Base-by-base conservation (phyloP, 2,797 vertebrate species). In the Kryptolebias ocellatus region DNA sequence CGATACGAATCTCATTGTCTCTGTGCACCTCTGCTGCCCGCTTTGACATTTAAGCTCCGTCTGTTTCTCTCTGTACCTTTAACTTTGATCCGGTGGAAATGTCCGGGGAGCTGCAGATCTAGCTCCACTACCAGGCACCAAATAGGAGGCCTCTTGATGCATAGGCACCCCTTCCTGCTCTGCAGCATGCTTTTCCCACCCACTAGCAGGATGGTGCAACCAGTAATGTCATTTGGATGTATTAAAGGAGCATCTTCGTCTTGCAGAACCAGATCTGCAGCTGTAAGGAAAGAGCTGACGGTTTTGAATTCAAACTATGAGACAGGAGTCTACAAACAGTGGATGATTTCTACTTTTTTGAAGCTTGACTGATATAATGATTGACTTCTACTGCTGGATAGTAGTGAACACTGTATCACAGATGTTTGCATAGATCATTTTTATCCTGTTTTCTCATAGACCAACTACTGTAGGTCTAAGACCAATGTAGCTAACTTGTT, bases 1-100 rank as follows among this genome's bases (percentile, higher is more conserved):
- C 3, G 74, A 89, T 83, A 75, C 58, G 53, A 66, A 84, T 83
- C 79, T 80, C 31, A 71, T 76, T 85, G 80, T 87, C 68, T 58
- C 53, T 57, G 64, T 67, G 60, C 65, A 60, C 73, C 68, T 79
- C 60, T 27, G 0, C 62, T 31, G 52, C 67, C n/a, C 29, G 39
- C 72, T 53, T 42, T 82, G 81, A 72, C 83, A 85, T 87, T 85
- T 72, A 67, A 61, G 59, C 24, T 0, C 54, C 4, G 51, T 12
- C 44, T 58, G 54, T 64, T 52, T 53, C 60, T 31, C 42, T 46
- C 60, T 65, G 61, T 20, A 65, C 9, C 0, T 68, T 64, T 67
- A 3, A 39, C 70, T 65, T 55, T 62, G 64, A 73, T 74, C 64
- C 67, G 28, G 52, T 53, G 72, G 75, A 80, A 72, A 78, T 70